Evolutionary conservation across 2,113 vertebrate genomes (phyloP).

Genomic region (Epinephelus lanceolatus): DNA sequence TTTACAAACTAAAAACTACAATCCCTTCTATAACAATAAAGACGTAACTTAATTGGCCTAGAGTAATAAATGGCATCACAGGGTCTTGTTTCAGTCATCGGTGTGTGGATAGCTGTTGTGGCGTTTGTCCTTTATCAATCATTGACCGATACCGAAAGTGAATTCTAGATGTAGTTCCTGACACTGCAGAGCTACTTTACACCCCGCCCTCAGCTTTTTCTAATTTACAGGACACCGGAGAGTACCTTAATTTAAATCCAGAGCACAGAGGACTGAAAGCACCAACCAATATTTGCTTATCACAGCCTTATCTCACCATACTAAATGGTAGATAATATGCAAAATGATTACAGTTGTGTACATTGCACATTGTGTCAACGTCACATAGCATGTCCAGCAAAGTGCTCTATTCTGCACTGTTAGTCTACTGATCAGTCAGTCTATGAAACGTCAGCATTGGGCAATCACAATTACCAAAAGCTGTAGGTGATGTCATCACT

Average conservation of each 20-base stretch:
- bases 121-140: conserved; percentile 58
- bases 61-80: neutral
- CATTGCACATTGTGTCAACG: neutral
- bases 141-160: conserved; percentile 50
- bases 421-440: neutral
- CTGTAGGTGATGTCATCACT: neutral
- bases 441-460: neutral
- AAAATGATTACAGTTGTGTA: neutral
- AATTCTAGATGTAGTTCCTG: conserved; percentile 1
- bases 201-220: neutral
- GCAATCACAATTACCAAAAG: neutral
- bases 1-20: neutral
- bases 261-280: neutral
- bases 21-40: neutral
- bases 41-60: neutral
- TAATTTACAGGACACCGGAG: neutral
- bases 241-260: neutral
- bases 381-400: neutral
- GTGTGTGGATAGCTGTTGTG: conserved; percentile 12
- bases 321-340: neutral
- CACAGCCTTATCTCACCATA: neutral
- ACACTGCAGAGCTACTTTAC: conserved; percentile 4
- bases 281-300: neutral
- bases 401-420: neutral
- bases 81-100: neutral